phyloP scores from a whole-genome alignment of 2,113 vertebrate species.

The Blennius ocellaris region DNA sequence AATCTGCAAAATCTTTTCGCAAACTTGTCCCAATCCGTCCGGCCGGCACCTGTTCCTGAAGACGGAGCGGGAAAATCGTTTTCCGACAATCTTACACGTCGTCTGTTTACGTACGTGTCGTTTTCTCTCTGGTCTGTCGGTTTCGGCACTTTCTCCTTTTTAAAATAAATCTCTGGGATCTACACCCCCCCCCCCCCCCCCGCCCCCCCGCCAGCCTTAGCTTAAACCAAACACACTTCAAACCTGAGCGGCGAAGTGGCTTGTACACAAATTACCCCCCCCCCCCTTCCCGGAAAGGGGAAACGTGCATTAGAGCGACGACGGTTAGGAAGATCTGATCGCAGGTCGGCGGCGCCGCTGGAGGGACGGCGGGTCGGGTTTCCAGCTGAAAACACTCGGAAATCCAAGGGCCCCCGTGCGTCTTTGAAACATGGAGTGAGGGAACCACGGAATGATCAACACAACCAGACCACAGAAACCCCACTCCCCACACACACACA shows the following conservation, averaged over 20 bases:
- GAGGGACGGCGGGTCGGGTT: slow-evolving; percentile 55
- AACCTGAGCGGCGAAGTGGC: slow-evolving; percentile 21
- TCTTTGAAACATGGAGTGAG: slow-evolving; percentile 68
- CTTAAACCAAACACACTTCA: slow-evolving; percentile 45
- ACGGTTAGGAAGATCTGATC: slow-evolving; percentile 57
- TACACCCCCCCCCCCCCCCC: no score
- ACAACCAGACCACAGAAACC: slow-evolving; percentile 71
- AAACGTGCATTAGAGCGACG: slow-evolving; percentile 45
- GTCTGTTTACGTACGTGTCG: slow-evolving; percentile 37
- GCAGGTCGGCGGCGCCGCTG: slow-evolving; percentile 36
- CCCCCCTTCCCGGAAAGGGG: slow-evolving; percentile 40
- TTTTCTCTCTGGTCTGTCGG: slow-evolving; percentile 12
- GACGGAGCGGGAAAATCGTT: no score
- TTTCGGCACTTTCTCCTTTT: slow-evolving; percentile 28
- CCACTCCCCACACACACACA: slow-evolving; percentile 32
- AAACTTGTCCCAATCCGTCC: no score
- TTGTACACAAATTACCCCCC: slow-evolving; percentile 45
- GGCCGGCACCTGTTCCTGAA: no score
- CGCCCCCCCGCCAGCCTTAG: not conserved
- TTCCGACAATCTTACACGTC: no score
- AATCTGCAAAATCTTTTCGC: no score
- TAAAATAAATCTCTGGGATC: slow-evolving; percentile 45
- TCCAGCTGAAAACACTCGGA: slow-evolving; percentile 60
- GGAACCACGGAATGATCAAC: slow-evolving; percentile 74
- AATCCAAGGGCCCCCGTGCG: slow-evolving; percentile 62